Percentiles rank a stretch among this genome's conserved stretches.
Evolutionary conservation across 2,113 vertebrate species (phyloP).

Genomic region (Phycodurus eques): DNA sequence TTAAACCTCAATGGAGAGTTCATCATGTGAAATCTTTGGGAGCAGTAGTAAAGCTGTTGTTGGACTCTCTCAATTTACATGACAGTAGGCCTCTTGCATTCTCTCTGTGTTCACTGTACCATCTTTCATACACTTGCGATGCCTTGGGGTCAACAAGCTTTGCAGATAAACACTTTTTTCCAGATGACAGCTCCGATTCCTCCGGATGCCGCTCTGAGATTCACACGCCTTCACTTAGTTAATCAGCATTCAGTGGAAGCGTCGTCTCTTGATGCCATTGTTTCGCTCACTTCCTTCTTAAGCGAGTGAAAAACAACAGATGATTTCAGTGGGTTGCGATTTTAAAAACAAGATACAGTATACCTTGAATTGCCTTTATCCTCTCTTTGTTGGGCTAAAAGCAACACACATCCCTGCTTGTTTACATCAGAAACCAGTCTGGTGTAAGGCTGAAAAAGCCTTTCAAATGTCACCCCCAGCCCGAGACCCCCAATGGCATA

Average conservation of each 20-base stretch:
- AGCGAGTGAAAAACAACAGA: constrained; percentile 1
- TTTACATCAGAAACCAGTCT: constrained; percentile 41
- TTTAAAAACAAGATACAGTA: background rate
- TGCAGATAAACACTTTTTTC: constrained; percentile 5
- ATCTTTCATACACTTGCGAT: constrained; percentile 21
- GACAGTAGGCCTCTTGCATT: constrained; percentile 3
- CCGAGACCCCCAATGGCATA: constrained; percentile 34
- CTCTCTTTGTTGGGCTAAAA: constrained; percentile 19
- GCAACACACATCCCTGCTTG: constrained; percentile 24
- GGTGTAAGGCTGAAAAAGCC: constrained; percentile 29
- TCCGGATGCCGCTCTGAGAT: constrained; percentile 19
- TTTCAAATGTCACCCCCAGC: constrained; percentile 30
- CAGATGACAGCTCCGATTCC: constrained; percentile 23
- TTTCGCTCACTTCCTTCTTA: background rate
- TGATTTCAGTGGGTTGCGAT: background rate
- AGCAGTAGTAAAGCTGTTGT: constrained; percentile 23
- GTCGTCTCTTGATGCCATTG: background rate
- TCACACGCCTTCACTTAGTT: background rate
- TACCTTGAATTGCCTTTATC: background rate
- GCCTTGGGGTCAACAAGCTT: constrained; percentile 29
- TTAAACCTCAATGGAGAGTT: too few species aligned
- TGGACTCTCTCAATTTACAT: background rate
- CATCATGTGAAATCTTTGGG: too few species aligned
- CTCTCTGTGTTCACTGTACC: constrained; percentile 18
- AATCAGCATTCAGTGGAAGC: constrained; percentile 5